phyloP scores from a whole-genome alignment of 1,140 invertebrate species.

The Venustaconcha ellipsiformis region DNA sequence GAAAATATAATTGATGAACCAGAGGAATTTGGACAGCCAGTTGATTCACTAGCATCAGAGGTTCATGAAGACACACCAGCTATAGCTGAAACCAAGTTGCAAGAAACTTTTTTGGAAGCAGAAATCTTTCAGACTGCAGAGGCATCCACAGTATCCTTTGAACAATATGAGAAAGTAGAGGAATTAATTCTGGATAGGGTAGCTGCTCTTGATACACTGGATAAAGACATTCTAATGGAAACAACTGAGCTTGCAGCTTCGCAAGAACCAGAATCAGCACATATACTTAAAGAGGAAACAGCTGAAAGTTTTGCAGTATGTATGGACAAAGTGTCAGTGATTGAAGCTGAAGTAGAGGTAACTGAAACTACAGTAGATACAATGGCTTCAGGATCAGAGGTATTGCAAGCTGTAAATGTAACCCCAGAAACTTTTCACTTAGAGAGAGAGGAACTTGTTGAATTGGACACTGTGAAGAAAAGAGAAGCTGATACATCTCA shows the following conservation, averaged over 20 bases:
- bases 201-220: too few species aligned
- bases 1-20: neutral
- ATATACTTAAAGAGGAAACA: neutral
- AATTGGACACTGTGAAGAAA: too few species aligned
- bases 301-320: constrained; percentile 6
- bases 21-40: neutral
- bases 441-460: too few species aligned
- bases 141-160: neutral
- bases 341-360: constrained; percentile 28
- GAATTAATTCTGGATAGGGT: neutral
- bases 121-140: neutral
- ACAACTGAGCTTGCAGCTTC: too few species aligned
- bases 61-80: neutral
- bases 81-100: neutral
- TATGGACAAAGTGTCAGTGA: neutral
- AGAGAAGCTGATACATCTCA: too few species aligned
- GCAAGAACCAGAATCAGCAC: neutral
- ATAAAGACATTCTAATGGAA: neutral
- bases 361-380: constrained; percentile 18
- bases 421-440: too few species aligned
- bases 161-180: neutral
- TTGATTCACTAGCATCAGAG: neutral
- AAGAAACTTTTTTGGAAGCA: neutral
- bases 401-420: neutral
- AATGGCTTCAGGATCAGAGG: constrained; percentile 22